phyloP scores from a whole-genome alignment of 1,140 invertebrate genomes.

The Trinorchestia longiramus region DNA sequence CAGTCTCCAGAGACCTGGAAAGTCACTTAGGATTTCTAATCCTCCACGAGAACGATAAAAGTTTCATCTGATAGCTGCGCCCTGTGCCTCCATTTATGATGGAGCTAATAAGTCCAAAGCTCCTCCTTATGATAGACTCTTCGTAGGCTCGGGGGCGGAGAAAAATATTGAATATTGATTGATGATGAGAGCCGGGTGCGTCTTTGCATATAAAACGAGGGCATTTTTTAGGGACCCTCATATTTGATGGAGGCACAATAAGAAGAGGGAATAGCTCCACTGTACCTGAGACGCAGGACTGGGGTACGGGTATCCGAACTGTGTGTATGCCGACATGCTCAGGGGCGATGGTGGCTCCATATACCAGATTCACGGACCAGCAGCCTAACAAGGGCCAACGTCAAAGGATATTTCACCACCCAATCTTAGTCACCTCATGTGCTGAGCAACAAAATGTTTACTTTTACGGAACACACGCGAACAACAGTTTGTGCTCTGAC shows the following conservation, averaged over 20 bases:
- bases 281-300: slow-evolving; percentile 81
- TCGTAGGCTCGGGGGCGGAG: slow-evolving; percentile 63
- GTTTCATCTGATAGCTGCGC: background rate
- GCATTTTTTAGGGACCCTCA: slow-evolving; percentile 62
- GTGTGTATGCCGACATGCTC: slow-evolving; percentile 83
- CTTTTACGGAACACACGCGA: background rate
- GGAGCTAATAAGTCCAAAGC: slow-evolving; percentile 6
- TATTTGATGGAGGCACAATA: background rate
- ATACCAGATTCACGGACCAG: slow-evolving; percentile 17
- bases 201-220: slow-evolving; percentile 66
- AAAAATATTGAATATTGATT: slow-evolving; percentile 68
- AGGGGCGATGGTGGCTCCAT: slow-evolving; percentile 33
- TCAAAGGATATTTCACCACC: slow-evolving; percentile 59
- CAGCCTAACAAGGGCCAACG: slow-evolving; percentile 57
- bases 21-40: background rate
- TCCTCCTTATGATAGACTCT: slow-evolving; percentile 37
- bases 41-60: background rate
- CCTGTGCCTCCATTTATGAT: background rate
- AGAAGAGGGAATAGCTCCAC: background rate
- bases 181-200: slow-evolving; percentile 65
- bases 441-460: background rate
- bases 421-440: slow-evolving; percentile 46
- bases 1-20: background rate
- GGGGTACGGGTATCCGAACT: slow-evolving; percentile 85
- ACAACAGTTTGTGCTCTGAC: background rate